Base-by-base conservation (phyloP, 2,888 invertebrate species). In the Caenorhabditis sp. region DNA sequence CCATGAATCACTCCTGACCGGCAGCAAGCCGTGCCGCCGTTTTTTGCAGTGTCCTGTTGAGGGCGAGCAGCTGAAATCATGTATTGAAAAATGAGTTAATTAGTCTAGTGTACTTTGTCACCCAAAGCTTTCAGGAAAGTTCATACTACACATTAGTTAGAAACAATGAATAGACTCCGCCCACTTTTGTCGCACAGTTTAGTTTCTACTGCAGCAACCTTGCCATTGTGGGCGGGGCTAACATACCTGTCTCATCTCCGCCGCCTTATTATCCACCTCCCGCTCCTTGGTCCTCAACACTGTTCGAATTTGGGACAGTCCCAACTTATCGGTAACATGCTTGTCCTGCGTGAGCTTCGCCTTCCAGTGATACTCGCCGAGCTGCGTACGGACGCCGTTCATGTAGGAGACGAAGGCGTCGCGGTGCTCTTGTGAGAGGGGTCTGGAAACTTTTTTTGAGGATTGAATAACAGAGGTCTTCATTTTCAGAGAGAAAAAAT, bases 381-480 rank as follows among this genome's bases (percentile, higher is more conserved):
- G 47, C 51, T 80, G 80, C 6, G 41, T 63, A 19, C 80, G 59
- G 0, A 80, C 80, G 44, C 74, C 74, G 38, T 74, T 74, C 74
- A 80, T 80, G 26, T 80, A 80, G n/a, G 74, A 12, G 24, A 74
- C 69, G 44, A 80, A 80, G 3, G 80, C 80, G 19, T 80, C 72
- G 24, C 69, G 74, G 26, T 80, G 69, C 22, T 80, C 80, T 69
- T 69, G 61, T 2, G 68, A 38, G n/a, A 54, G 35, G 2, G 68
- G 72, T 47, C 80, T 80, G 51, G 10, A 80, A 59, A 59, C 7
- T 22, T 47, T 22, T 7, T 7, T 1, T 3, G 19, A n/a, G n/a
- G n/a, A n/a, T n/a, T n/a, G n/a, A n/a, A n/a, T n/a, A n/a, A n/a
- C n/a, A n/a, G n/a, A n/a, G n/a, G n/a, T n/a, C n/a, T n/a, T n/a